Evolutionary conservation across 2,113 vertebrate species (phyloP), one percentile per base, ranked within the genome.

Genomic region (Bagarius yarrelli): DNA sequence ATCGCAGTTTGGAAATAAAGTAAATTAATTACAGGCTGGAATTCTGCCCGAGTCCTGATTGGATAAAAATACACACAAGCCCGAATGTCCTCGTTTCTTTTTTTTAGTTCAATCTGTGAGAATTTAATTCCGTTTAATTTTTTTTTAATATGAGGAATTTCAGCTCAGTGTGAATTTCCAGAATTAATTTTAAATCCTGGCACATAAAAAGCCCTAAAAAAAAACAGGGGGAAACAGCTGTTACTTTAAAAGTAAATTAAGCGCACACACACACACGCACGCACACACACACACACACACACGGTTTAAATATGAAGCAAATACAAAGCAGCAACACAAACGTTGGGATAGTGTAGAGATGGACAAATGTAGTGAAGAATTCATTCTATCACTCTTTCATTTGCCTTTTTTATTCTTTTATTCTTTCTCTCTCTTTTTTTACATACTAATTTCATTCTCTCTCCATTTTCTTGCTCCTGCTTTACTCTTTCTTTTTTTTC

Each of bases 171-270:
- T 69, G 63, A 67, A 56, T 59, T 32, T 44, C 47, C 27, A 14
- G 59, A 57, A 69, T 30, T 69, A 52, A 72, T 71, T 63, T 66
- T 47, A 83, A 70, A 76, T 73, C 18, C 59, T n/a, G 40, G 70
- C 27, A 50, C 50, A 60, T 14, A 23, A 25, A 59, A 12, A 57
- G 36, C 0, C 27, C 53, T 21, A 57, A n/a, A 76, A 55, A 50
- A 36, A 63, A 55, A 75, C 56, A 4, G 18, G 55, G 23, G 66
- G 81, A 76, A 80, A 64, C 74, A 59, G 63, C 3, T 55, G 78
- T 32, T 76, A 34, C 27, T 63, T 25, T 75, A 12, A 52, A 69
- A 70, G n/a, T 69, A 57, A 8, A 27, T 23, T 19, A 57, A 21
- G 9, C 56, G 23, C 16, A 32, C 6, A 36, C 27, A 64, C 27